Conservation (phyloP, 2,888 invertebrate genomes). For the Agrotis ipsilon region DNA sequence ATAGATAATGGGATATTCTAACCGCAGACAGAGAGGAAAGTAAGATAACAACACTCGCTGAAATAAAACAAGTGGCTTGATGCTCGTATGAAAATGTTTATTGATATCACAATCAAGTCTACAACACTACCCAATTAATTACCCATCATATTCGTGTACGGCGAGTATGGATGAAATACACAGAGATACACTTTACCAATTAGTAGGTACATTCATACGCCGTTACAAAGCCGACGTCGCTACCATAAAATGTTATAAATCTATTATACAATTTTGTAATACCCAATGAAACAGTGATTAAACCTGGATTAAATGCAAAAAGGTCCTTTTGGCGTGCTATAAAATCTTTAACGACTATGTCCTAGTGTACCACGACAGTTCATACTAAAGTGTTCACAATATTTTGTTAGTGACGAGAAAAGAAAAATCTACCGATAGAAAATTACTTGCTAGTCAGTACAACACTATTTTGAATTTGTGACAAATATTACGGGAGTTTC, state of each 20-base stretch:
- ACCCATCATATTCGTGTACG: slow-evolving; percentile 85
- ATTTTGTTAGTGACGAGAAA: slow-evolving; percentile 67
- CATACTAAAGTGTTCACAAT: slow-evolving; percentile 69
- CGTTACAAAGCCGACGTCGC: slow-evolving; percentile 67
- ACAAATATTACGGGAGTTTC: slow-evolving; percentile 62
- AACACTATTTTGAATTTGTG: slow-evolving; percentile 73
- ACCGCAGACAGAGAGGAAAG: neutral
- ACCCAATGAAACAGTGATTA: slow-evolving; percentile 78
- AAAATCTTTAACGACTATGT: slow-evolving; percentile 75
- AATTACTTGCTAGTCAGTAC: slow-evolving; percentile 83
- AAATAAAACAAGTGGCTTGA: slow-evolving; percentile 75
- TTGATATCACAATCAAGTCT: slow-evolving; percentile 91
- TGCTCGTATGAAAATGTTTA: slow-evolving; percentile 92
- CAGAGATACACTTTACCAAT: slow-evolving; percentile 78
- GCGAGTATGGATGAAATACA: slow-evolving; percentile 85
- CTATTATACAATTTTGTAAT: slow-evolving; percentile 70
- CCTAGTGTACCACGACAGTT: slow-evolving; percentile 71
- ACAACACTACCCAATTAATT: slow-evolving; percentile 88
- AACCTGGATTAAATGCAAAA: slow-evolving; percentile 80
- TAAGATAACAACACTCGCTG: neutral
- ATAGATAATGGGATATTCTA: slow-evolving; percentile 5
- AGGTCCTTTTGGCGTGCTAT: slow-evolving; percentile 81
- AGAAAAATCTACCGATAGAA: slow-evolving; percentile 73
- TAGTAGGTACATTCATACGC: slow-evolving; percentile 77
- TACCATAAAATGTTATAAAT: slow-evolving; percentile 72